Percentiles rank a stretch among this genome's conserved stretches.
Conservation (phyloP, 2,797 vertebrate genomes). For the Micropoecilia bifurca region DNA sequence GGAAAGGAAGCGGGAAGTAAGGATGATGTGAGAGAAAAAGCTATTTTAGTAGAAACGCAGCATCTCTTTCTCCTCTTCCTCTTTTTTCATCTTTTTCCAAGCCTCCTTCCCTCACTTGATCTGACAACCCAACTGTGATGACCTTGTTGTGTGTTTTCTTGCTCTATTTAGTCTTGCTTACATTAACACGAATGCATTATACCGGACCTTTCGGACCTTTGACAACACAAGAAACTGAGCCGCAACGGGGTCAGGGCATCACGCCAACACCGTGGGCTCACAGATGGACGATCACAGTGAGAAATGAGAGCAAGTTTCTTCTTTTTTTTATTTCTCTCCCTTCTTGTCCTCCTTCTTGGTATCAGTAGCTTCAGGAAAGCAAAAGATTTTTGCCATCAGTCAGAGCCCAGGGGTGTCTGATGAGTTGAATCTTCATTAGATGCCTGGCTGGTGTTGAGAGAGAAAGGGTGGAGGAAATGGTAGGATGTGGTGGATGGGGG, state of each 20-base stretch:
- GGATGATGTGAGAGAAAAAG: slow-evolving; percentile 64
- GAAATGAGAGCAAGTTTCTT: slow-evolving; percentile 9
- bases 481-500: slow-evolving; percentile 50
- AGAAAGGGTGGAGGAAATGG: slow-evolving; percentile 43
- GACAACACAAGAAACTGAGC: slow-evolving; percentile 20
- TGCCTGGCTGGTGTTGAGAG: slow-evolving; percentile 43
- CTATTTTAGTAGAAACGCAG: slow-evolving; percentile 68
- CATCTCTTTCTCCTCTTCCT: slow-evolving; percentile 12
- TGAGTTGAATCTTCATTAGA: slow-evolving; percentile 70
- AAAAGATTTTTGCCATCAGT: slow-evolving; percentile 47
- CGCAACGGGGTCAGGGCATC: slow-evolving; percentile 45
- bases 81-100: slow-evolving; percentile 14
- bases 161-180: slow-evolving; percentile 57
- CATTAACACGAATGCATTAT: slow-evolving; percentile 50
- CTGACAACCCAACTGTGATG: slow-evolving; percentile 29
- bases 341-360: slow-evolving; percentile 12
- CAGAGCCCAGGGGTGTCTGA: slow-evolving; percentile 50
- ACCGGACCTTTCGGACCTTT: slow-evolving; percentile 33
- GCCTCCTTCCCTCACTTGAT: slow-evolving; percentile 24
- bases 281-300: slow-evolving; percentile 61
- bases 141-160: slow-evolving; percentile 57
- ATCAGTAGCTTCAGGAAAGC: slow-evolving; percentile 48
- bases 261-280: slow-evolving; percentile 30
- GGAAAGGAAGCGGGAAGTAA: slow-evolving; percentile 68
- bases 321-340: slow-evolving; percentile 13